A percentile compares a stretch with the other conserved stretches of the same genome.
phyloP scores from a whole-genome alignment of 2,888 invertebrate genomes.

The Gymnocheta viridis region DNA sequence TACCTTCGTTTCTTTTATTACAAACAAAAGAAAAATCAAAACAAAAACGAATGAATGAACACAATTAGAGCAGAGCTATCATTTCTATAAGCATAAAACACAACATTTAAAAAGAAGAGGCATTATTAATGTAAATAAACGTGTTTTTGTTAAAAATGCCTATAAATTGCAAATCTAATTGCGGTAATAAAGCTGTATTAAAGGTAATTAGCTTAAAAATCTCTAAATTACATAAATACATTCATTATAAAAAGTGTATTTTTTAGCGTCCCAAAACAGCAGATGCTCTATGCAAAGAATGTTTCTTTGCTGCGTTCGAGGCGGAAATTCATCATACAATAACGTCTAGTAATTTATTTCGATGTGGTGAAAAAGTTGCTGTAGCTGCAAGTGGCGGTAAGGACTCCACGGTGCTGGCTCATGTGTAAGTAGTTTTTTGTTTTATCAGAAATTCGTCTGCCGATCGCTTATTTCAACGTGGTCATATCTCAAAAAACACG shows the following conservation, averaged over 20 bases:
- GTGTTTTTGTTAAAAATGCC: conserved; percentile 84
- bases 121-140: conserved; percentile 6
- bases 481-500: no score
- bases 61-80: background rate
- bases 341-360: conserved; percentile 90
- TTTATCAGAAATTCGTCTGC: background rate
- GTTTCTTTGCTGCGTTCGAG: conserved; percentile 97
- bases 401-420: conserved; percentile 98
- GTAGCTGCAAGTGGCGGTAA: conserved; percentile 97
- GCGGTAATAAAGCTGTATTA: conserved; percentile 89
- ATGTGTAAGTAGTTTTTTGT: conserved; percentile 83
- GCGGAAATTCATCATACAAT: conserved; percentile 97
- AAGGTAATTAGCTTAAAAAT: conserved; percentile 84
- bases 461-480: no score
- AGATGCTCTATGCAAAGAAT: conserved; percentile 95
- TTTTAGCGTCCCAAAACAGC: conserved; percentile 93
- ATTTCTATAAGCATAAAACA: background rate
- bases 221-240: background rate
- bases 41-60: background rate
- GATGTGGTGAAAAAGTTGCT: conserved; percentile 92
- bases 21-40: conserved; percentile 38
- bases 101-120: background rate
- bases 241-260: conserved; percentile 21
- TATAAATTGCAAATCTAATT: conserved; percentile 86
- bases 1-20: conserved; percentile 43